Percentiles rank a stretch among this genome's conserved stretches.
Conservation (phyloP, 2,888 invertebrate genomes). For the Thysanoteuthis rhombus region DNA sequence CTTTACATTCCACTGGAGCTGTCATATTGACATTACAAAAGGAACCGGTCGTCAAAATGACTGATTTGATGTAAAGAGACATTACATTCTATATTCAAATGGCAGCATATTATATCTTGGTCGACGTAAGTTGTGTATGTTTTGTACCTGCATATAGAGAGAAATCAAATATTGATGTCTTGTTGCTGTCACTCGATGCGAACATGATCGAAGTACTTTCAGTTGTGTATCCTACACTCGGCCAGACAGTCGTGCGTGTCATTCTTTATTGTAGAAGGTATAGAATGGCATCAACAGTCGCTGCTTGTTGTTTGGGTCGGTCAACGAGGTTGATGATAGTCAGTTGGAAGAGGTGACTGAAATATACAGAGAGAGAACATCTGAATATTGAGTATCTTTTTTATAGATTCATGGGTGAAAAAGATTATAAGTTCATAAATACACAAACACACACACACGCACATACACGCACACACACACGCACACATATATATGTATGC, state of each 20-base stretch:
- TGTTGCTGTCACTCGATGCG: neutral
- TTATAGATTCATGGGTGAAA: no score
- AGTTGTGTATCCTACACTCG: neutral
- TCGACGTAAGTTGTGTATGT: neutral
- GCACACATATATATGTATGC: no score
- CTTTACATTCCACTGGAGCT: neutral
- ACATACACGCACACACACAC: no score
- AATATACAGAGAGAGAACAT: no score
- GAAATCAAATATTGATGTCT: neutral
- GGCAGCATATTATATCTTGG: neutral
- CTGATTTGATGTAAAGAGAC: neutral
- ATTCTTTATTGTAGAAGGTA: neutral
- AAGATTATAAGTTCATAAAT: no score
- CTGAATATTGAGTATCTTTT: no score
- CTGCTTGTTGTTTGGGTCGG: neutral
- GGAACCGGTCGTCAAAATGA: neutral
- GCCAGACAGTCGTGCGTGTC: neutral
- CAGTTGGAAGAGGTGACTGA: neutral
- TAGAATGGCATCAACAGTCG: neutral
- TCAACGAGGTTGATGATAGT: neutral
- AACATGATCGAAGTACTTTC: neutral
- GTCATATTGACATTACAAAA: neutral
- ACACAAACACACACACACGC: no score
- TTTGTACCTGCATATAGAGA: neutral
- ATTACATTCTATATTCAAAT: neutral